A percentile compares a stretch with the other conserved stretches of the same genome.
Evolutionary conservation across 2,888 invertebrate species (phyloP).

Genomic region (Cyaniris semiargus): DNA sequence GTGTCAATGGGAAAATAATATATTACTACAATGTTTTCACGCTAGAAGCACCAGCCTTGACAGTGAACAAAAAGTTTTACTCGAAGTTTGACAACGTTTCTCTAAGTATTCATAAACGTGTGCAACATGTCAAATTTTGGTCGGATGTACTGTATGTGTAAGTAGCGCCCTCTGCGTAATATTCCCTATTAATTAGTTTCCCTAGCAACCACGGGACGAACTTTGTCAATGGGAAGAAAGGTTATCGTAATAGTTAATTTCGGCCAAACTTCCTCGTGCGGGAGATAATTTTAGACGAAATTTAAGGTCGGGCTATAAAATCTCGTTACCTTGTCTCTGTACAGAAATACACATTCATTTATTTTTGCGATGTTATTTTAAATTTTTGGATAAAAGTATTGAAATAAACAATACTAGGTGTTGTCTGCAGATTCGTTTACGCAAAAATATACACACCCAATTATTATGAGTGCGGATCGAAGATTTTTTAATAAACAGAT

Average conservation of each 20-base stretch:
- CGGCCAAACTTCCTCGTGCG: background rate
- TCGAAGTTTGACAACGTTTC: no score
- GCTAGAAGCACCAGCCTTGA: no score
- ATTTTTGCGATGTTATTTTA: background rate
- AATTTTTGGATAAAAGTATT: background rate
- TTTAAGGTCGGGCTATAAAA: slow-evolving; percentile 10
- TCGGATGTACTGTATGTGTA: no score
- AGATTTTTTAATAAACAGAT: background rate
- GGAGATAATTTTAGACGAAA: slow-evolving; percentile 5
- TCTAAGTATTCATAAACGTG: no score
- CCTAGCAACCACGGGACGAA: background rate
- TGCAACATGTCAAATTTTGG: no score
- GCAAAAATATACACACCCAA: background rate
- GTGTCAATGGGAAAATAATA: no score
- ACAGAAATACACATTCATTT: background rate
- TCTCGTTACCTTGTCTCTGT: slow-evolving; percentile 12
- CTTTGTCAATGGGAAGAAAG: slow-evolving; percentile 5
- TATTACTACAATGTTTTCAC: no score
- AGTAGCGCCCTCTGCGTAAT: no score
- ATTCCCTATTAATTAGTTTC: background rate
- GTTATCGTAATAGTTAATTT: slow-evolving; percentile 17
- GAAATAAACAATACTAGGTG: background rate
- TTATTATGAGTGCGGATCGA: background rate
- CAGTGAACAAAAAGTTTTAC: no score
- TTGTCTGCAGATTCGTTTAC: background rate